A percentile compares a stretch with the other conserved stretches of the same genome.
Conservation (phyloP, 2,888 invertebrate species). For the Lochmaea capreae region DNA sequence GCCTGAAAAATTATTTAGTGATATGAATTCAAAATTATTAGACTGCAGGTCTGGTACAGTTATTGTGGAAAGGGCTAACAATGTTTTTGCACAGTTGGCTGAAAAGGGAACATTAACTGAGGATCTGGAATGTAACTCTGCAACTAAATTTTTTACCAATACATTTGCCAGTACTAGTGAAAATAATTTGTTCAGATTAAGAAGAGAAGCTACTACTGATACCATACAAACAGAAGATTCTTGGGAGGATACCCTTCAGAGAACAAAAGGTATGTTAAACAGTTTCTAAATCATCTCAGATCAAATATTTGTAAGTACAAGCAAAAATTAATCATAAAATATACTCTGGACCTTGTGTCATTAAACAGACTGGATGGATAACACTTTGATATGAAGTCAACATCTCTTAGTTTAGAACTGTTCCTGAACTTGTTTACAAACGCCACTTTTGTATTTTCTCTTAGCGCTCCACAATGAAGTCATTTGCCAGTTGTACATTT, state of each 20-base stretch:
- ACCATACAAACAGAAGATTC: constrained; percentile 27
- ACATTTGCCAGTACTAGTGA: background rate
- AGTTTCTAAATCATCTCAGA: background rate
- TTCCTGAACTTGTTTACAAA: too few species aligned
- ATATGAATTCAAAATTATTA: constrained; percentile 26
- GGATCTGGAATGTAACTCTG: background rate
- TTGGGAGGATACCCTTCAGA: constrained; percentile 28
- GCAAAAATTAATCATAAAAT: too few species aligned
- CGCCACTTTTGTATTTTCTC: too few species aligned
- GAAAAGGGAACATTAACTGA: constrained; percentile 14
- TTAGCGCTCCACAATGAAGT: too few species aligned
- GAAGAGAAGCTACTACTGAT: constrained; percentile 13
- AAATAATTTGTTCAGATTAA: constrained; percentile 15
- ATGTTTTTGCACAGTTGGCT: background rate
- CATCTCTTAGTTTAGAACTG: too few species aligned
- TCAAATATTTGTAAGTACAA: too few species aligned
- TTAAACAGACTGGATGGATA: too few species aligned
- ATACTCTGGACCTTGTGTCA: too few species aligned
- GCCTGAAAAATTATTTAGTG: constrained; percentile 15
- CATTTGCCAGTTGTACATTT: too few species aligned
- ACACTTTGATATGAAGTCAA: too few species aligned
- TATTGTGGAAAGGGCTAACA: background rate
- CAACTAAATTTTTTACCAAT: too few species aligned
- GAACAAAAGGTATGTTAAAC: constrained; percentile 19
- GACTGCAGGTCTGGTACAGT: constrained; percentile 18